Conservation (phyloP, 2,113 vertebrate species). For the Sclerurus mexicanus region DNA sequence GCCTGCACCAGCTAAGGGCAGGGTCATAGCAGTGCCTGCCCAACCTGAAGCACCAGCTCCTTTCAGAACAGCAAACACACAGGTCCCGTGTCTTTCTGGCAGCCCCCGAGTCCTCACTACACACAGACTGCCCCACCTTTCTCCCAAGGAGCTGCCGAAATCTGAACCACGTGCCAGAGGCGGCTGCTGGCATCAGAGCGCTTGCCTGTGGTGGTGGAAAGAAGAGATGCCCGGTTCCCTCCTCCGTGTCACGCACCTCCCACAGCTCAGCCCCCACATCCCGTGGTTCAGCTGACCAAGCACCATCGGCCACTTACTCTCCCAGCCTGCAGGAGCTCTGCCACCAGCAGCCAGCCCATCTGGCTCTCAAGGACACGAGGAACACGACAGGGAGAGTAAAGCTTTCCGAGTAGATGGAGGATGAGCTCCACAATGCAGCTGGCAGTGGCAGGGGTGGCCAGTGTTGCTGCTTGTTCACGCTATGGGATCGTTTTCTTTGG, state of each 20-base stretch:
- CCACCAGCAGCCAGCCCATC: background rate
- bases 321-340: background rate
- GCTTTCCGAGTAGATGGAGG: background rate
- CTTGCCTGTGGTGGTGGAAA: background rate
- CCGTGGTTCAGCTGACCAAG: fast-evolving
- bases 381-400: background rate
- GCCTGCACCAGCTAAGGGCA: fast-evolving
- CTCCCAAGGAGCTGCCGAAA: background rate
- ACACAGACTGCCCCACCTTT: background rate
- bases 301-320: fast-evolving
- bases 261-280: background rate
- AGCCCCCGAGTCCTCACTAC: fast-evolving
- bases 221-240: background rate
- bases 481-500: fast-evolving
- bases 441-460: fast-evolving
- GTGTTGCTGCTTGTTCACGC: background rate
- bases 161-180: background rate
- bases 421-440: background rate
- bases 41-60: background rate
- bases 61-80: background rate
- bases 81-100: background rate
- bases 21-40: too few relatives aligned
- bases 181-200: background rate
- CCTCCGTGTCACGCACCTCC: fast-evolving
- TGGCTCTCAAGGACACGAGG: slow-evolving; percentile 5